phyloP scores from a whole-genome alignment of 2,113 vertebrate species.

The Okapia johnstoni region DNA sequence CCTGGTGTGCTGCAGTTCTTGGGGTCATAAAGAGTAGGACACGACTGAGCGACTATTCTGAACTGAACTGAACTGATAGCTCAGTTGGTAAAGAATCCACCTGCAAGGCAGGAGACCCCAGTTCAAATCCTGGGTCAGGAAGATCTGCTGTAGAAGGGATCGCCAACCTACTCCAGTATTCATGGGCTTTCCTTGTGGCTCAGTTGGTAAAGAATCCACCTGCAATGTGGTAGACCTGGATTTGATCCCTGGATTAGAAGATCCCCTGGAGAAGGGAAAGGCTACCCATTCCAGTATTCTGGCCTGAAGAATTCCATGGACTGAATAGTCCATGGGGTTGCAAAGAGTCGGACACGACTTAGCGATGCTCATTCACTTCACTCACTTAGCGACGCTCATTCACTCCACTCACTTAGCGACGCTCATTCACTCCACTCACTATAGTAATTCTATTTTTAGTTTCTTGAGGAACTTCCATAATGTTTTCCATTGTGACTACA shows the following conservation, averaged over 20 bases:
- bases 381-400: not conserved
- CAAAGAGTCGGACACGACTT: not conserved
- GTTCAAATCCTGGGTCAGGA: not conserved
- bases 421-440: not conserved
- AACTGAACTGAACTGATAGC: not conserved
- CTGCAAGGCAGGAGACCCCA: fast-evolving
- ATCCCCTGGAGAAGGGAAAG: not conserved
- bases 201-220: not conserved
- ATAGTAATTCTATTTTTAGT: not conserved
- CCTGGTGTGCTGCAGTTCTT: not conserved
- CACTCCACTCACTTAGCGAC: not conserved
- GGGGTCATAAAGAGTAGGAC: not conserved
- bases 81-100: not conserved
- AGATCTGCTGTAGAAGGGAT: not conserved
- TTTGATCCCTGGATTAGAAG: not conserved
- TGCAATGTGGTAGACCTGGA: not conserved
- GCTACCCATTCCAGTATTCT: not conserved
- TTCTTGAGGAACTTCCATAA: not conserved
- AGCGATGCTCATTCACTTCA: not conserved
- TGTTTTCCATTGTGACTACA: not conserved
- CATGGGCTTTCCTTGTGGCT: not conserved
- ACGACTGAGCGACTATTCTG: not conserved
- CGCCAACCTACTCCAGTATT: not conserved
- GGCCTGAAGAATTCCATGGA: not conserved
- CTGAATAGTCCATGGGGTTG: not conserved